Conservation (phyloP, 2,113 vertebrate species). For the Toxotes chatareus region DNA sequence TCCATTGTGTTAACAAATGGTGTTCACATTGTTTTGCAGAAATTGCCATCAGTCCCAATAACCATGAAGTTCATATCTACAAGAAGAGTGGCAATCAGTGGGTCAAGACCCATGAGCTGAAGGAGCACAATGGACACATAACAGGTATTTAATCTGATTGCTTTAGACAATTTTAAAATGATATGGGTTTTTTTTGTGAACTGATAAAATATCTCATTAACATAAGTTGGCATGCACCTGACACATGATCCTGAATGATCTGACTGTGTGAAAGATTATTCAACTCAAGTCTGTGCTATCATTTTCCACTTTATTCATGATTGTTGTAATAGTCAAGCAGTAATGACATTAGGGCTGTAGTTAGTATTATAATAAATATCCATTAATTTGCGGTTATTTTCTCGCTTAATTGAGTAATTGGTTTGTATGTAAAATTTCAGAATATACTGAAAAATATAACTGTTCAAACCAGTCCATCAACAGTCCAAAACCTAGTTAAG, state of each 20-base stretch:
- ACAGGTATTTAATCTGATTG: slow-evolving; percentile 85
- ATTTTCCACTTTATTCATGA: background rate
- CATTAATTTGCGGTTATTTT: background rate
- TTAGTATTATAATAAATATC: background rate
- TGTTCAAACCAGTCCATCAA: too few species aligned
- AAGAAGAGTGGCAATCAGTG: slow-evolving; percentile 98
- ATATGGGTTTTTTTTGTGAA: too few species aligned
- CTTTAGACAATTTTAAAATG: background rate
- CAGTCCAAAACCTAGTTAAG: too few species aligned
- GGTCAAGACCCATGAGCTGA: slow-evolving; percentile 96
- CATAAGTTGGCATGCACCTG: background rate
- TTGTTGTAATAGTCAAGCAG: background rate
- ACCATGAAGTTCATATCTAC: slow-evolving; percentile 99
- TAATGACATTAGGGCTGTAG: too few species aligned
- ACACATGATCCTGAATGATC: background rate
- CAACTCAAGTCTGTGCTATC: background rate
- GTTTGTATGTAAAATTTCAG: background rate
- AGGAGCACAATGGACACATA: slow-evolving; percentile 99
- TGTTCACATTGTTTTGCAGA: slow-evolving; percentile 79
- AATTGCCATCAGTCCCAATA: slow-evolving; percentile 98
- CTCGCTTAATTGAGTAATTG: background rate
- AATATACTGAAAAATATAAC: background rate
- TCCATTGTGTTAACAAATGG: background rate
- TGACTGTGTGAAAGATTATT: background rate
- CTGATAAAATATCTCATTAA: background rate